Percentiles rank a stretch among this genome's conserved stretches.
These are phyloP conservation scores for Folsomia candida DNA, from an alignment of 2,888 invertebrate genomes.

Conservation along the genomic window DNA sequence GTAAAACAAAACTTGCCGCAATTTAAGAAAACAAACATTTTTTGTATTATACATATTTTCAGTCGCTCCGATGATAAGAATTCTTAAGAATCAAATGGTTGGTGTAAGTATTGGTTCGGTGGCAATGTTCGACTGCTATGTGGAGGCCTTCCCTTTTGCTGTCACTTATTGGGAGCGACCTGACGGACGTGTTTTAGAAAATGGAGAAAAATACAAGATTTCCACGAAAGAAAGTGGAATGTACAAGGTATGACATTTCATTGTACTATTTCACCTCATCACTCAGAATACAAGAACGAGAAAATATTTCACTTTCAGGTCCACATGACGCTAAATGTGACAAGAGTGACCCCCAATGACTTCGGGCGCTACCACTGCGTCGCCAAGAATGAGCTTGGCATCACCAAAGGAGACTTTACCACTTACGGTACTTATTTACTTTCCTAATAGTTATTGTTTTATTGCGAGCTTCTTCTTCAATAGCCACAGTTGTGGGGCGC, in stretches of 20 bases:
- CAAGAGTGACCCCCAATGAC: conserved; percentile 66
- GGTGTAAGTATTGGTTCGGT: conserved; percentile 68
- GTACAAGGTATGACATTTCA: conserved; percentile 55
- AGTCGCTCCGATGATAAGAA: conserved; percentile 82
- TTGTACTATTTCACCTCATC: conserved; percentile 1
- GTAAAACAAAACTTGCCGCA: not conserved
- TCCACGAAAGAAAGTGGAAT: conserved; percentile 59
- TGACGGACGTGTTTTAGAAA: conserved; percentile 72
- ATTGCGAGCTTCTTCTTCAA: conserved; percentile 3
- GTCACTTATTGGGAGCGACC: conserved; percentile 79
- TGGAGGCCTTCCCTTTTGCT: conserved; percentile 84
- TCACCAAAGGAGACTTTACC: conserved; percentile 71
- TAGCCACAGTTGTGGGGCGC: too few relatives aligned
- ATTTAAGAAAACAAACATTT: too few relatives aligned
- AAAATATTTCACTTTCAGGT: conserved; percentile 56
- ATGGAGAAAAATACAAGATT: conserved; percentile 64
- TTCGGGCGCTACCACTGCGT: conserved; percentile 77
- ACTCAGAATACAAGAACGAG: not conserved
- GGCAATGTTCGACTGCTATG: conserved; percentile 72
- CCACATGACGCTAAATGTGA: conserved; percentile 75
- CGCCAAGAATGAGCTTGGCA: conserved; percentile 77
- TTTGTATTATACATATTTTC: conserved; percentile 46
- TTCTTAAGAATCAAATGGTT: conserved; percentile 72
- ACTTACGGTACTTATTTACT: conserved; percentile 63
- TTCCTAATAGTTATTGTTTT: conserved; percentile 27